Percentiles rank a stretch among this genome's conserved stretches.
Evolutionary conservation across 2,888 invertebrate genomes (phyloP).

Genomic region (Cheilosia urbana): DNA sequence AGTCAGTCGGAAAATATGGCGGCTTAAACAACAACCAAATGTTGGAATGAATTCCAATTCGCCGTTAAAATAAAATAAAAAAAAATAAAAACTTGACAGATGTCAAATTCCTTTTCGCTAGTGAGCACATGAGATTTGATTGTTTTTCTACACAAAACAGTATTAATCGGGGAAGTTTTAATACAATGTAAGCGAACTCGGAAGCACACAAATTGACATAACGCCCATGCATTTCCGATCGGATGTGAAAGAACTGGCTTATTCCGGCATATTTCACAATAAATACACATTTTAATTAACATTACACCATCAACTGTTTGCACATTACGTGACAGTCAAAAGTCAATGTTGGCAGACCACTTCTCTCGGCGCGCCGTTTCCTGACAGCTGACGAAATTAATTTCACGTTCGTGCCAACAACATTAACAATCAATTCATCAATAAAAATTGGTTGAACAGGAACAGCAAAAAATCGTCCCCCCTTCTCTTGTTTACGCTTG

Average conservation of each 20-base stretch:
- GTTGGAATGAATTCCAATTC: no score
- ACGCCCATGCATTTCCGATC: no score
- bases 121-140: no score
- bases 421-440: slow-evolving; percentile 21
- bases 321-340: not conserved
- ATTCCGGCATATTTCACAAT: not conserved
- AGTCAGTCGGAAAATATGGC: no score
- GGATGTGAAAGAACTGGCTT: not conserved
- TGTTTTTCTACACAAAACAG: no score
- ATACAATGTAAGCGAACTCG: no score
- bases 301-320: not conserved
- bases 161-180: no score
- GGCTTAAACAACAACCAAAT: no score
- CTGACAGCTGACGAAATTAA: slow-evolving; percentile 26
- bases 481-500: not conserved
- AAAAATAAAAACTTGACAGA: no score
- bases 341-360: not conserved
- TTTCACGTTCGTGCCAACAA: slow-evolving; percentile 10
- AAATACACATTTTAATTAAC: not conserved
- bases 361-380: not conserved
- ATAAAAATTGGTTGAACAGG: slow-evolving; percentile 19
- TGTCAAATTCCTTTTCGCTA: no score
- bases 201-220: not conserved
- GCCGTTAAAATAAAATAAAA: no score
- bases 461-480: not conserved